Conservation (phyloP, 2,888 invertebrate genomes). For the Nemurella pictetii region DNA sequence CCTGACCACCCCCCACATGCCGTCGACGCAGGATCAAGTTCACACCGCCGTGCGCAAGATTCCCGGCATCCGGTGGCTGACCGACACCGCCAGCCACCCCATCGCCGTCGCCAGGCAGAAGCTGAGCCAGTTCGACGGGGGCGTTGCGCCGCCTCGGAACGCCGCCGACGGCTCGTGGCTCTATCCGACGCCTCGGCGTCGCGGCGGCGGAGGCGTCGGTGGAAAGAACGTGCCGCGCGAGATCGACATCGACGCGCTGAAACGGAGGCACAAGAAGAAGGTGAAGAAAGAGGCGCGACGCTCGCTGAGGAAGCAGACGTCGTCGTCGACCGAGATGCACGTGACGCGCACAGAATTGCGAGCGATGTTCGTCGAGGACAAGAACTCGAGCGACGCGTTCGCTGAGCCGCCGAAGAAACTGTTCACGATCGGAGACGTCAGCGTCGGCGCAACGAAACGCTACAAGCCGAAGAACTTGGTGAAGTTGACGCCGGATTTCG, state of each 20-base stretch:
- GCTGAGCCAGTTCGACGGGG: not conserved
- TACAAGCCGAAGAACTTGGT: not conserved
- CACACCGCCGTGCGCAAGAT: not conserved
- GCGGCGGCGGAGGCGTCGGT: not conserved
- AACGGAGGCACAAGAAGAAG: not conserved
- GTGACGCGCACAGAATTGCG: not conserved
- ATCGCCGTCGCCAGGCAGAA: not conserved
- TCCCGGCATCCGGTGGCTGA: not conserved
- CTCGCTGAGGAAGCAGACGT: not conserved
- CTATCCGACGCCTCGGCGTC: not conserved
- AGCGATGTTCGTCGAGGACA: not conserved
- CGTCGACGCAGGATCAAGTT: not conserved
- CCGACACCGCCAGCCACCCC: not conserved
- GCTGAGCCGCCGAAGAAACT: not conserved
- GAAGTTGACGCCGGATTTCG: not conserved
- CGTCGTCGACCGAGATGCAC: not conserved
- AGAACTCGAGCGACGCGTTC: not conserved
- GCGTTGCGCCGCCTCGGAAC: not conserved
- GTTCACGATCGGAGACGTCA: not conserved
- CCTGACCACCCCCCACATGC: too few species aligned
- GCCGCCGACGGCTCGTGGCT: not conserved
- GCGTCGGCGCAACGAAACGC: not conserved
- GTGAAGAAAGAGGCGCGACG: not conserved
- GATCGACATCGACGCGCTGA: not conserved
- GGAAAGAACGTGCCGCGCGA: not conserved